phyloP scores from a whole-genome alignment of 2,113 vertebrate species.

The Nesospiza acunhae region DNA sequence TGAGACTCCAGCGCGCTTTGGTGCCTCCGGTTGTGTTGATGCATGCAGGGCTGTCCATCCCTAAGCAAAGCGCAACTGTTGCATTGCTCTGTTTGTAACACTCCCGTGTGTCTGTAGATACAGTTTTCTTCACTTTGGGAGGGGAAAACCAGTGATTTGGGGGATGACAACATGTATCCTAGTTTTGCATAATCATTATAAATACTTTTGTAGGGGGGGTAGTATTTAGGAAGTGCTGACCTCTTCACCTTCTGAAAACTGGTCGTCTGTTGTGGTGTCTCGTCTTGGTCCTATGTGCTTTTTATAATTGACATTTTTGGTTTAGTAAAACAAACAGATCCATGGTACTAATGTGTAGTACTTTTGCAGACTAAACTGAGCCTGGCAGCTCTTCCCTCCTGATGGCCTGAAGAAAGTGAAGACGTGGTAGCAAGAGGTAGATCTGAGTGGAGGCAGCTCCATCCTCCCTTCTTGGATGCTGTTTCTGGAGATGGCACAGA shows the following conservation, averaged over 20 bases:
- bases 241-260: not conserved
- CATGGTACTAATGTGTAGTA: not conserved
- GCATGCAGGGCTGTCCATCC: not conserved
- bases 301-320: not conserved
- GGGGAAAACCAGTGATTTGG: not conserved
- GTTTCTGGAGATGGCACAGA: not conserved
- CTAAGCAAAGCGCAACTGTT: not conserved
- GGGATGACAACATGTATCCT: not conserved
- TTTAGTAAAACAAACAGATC: not conserved
- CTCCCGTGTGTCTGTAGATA: not conserved
- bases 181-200: not conserved
- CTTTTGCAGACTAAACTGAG: not conserved
- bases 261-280: not conserved
- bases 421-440: fast-evolving
- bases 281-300: not conserved
- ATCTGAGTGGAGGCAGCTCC: not conserved
- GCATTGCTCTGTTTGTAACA: not conserved
- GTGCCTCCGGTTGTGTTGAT: fast-evolving
- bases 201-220: not conserved
- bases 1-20: fast-evolving
- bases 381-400: not conserved
- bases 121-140: not conserved
- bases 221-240: not conserved
- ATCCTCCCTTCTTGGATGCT: not conserved
- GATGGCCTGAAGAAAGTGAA: not conserved